Base-by-base conservation (phyloP, 2,113 vertebrate genomes). In the Arothron firmamentum region DNA sequence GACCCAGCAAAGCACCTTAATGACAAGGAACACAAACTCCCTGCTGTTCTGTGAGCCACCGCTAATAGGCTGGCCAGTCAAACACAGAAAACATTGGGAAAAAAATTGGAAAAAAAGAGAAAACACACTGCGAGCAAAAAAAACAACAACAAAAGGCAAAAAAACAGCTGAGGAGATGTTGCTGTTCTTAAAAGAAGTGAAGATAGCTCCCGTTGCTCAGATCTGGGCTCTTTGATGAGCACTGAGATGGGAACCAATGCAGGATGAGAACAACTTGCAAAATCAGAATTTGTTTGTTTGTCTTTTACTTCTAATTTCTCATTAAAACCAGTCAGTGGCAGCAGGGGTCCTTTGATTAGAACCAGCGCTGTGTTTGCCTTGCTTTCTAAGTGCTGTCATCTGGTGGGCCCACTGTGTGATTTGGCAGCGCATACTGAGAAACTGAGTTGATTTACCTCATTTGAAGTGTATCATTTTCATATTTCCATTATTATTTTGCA, bases 301-400 rank as follows among this genome's bases (percentile, higher is more conserved):
- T 81, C 65, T 79, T 76, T 76, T 62, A 14, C 67, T 68, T 60
- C 83, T 84, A 84, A 86, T 88, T 87, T 75, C 82, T 88, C 88
- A 85, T 88, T 88, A 85, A 81, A 85, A 78, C 25, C 59, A 41
- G 74, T 85, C 62, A 15, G 57, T 62, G 71, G 69, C 85, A 74
- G 81, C 84, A 78, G 83, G 87, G 65, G 75, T 56, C 52, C 85
- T 89, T 89, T 89, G 88, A 88, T 79, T 77, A 41, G 63, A 63
- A 59, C 74, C 59, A 72, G 64, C 72, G 9, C 73, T n/a, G 74
- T 81, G 77, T 84, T 84, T 84, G 79, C 80, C 78, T 80, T 70
- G 67, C 81, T 83, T 84, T 77, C 72, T 59, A 13, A 67, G 67
- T 62, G 58, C 57, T 64, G 62, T 83, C 78, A 57, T 82, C 74